Evolutionary conservation across 2,113 vertebrate species (phyloP).

Genomic region (Pyxicephalus adspersus): DNA sequence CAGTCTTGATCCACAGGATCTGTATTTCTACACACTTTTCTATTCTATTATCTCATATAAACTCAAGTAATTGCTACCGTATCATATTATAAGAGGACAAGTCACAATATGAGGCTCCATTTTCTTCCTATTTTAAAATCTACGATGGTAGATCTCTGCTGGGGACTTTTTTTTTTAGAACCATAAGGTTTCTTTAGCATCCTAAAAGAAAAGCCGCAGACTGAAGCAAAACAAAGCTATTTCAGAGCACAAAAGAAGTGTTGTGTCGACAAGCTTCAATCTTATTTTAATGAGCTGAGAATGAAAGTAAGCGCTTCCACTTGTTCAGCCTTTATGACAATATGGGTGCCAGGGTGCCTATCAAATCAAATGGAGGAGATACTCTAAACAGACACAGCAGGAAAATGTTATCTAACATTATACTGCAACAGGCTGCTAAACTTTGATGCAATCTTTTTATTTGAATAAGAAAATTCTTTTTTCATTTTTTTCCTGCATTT

Average conservation of each 20-base stretch:
- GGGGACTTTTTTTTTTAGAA: neutral
- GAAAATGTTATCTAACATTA: conserved; percentile 5
- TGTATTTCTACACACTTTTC: neutral
- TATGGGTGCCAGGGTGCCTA: conserved; percentile 11
- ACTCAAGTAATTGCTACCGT: conserved; percentile 8
- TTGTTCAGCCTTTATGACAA: neutral
- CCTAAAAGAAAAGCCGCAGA: neutral
- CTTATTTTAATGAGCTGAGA: conserved; percentile 19
- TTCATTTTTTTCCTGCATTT: too few species aligned
- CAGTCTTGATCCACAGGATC: conserved; percentile 9
- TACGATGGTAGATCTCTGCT: neutral
- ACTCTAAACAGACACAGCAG: conserved; percentile 9
- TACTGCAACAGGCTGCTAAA: conserved; percentile 1
- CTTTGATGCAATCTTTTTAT: too few species aligned
- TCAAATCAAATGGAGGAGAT: conserved; percentile 4
- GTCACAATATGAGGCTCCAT: neutral
- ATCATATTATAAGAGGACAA: neutral
- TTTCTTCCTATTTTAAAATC: neutral
- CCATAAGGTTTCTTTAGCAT: neutral
- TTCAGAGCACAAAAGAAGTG: neutral
- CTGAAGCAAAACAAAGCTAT: neutral
- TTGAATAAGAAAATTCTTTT: too few species aligned
- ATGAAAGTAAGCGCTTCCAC: neutral
- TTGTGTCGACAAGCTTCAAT: conserved; percentile 13
- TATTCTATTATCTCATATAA: neutral